Conservation (phyloP, 2,797 vertebrate species). For the Liasis olivaceus region DNA sequence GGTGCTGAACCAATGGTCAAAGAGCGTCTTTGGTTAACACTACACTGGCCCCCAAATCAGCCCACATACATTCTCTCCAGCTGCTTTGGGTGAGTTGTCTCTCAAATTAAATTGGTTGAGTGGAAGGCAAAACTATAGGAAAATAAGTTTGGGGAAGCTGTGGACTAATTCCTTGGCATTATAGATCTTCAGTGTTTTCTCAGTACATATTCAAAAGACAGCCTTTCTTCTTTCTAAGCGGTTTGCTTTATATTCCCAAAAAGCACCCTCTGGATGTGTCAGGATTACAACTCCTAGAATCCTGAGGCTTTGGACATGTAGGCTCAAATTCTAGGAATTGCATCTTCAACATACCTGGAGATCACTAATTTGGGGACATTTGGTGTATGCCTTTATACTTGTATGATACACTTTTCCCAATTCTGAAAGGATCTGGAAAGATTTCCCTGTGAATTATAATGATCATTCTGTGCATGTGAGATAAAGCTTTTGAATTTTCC, state of each 20-base stretch:
- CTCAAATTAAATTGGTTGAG: background rate
- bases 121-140: background rate
- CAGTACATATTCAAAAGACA: background rate
- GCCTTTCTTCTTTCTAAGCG: background rate
- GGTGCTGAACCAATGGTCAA: constrained; percentile 83
- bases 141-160: background rate
- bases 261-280: background rate
- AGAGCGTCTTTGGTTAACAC: constrained; percentile 91
- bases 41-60: constrained; percentile 85
- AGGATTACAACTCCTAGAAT: background rate
- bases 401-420: background rate
- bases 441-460: background rate
- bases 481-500: background rate
- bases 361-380: background rate
- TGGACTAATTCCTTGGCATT: background rate
- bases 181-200: background rate
- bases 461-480: background rate
- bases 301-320: background rate
- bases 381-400: background rate
- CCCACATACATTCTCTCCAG: constrained; percentile 86
- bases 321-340: background rate
- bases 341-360: background rate
- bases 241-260: background rate
- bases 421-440: background rate
- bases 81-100: constrained; percentile 85